A percentile compares a stretch with the other conserved stretches of the same genome.
Evolutionary conservation across 1,140 invertebrate species (phyloP).

Genomic region (Diuraphis noxia): DNA sequence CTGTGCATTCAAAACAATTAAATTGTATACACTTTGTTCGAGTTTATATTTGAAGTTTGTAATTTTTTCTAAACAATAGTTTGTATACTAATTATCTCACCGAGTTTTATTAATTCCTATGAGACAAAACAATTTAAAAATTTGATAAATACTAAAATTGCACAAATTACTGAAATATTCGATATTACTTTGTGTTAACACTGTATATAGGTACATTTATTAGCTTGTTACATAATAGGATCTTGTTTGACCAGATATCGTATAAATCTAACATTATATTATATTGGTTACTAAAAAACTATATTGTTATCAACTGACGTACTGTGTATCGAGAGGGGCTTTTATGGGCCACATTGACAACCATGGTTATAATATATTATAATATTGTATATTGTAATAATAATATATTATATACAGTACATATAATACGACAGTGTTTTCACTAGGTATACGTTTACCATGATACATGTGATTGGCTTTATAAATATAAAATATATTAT

Average conservation of each 20-base stretch:
- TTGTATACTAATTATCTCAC: no score
- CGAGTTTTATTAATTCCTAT: no score
- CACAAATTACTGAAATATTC: neutral
- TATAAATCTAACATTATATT: neutral
- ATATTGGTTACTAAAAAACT: neutral
- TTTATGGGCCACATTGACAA: neutral
- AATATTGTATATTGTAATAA: neutral
- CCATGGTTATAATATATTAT: neutral
- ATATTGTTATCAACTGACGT: neutral
- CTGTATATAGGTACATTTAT: neutral
- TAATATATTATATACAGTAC: neutral
- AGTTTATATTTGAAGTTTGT: no score
- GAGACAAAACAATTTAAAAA: no score
- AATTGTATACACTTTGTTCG: no score
- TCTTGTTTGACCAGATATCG: no score
- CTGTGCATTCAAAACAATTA: no score
- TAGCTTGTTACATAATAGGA: no score
- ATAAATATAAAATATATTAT: no score
- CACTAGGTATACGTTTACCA: neutral
- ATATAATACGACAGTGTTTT: neutral
- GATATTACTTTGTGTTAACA: neutral
- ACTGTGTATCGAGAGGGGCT: neutral
- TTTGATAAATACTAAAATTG: no score
- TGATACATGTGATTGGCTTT: neutral
- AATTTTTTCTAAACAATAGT: no score